Base-by-base conservation (phyloP, 2,797 vertebrate genomes). In the Dipus sagitta region DNA sequence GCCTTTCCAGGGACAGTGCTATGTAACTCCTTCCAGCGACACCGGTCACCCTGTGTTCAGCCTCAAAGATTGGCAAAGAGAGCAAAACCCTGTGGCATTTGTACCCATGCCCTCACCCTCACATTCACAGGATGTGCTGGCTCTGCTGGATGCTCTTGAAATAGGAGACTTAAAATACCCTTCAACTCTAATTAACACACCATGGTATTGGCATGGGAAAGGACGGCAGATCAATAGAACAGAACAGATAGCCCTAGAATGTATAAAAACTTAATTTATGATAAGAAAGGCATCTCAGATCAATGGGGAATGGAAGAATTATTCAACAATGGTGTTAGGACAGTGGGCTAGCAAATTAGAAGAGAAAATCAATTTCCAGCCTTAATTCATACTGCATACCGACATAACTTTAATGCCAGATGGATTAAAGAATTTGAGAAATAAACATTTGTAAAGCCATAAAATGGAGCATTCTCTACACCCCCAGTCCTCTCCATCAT, bases 201-300 rank as follows among this genome's bases (percentile, higher is more conserved):
- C 58, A 84, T 24, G 28, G 88, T 93, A 94, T 84, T 93, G 96
- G 96, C 95, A 90, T 32, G 82, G 60, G 42, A 91, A 94, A 90
- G 88, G 91, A 95, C 47, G 64, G 58, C 60, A 88, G 88, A 97
- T 97, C 97, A 92, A 97, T 95, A 92, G 52, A 94, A 80, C 62
- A 95, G 83, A 91, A 96, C 24, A 75, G 85, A 97, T 95, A 92
- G 94, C 86, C 72, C 86, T 71, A 65, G 82, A 94, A 95, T 76
- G 74, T 90, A 94, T 95, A 96, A 96, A 97, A 97, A 94, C 64
- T 75, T 97, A 97, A 97, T 96, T 97, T 97, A 97, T 92, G 96
- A 92, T 94, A 83, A 95, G 93, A 96, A 95, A 96, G 94, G 12
- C 83, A 93, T 92, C 72, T 88, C 77, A 79, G 93, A 97, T 97